Base-by-base conservation (phyloP, 1,140 invertebrate species). In the Eumaeus atala region DNA sequence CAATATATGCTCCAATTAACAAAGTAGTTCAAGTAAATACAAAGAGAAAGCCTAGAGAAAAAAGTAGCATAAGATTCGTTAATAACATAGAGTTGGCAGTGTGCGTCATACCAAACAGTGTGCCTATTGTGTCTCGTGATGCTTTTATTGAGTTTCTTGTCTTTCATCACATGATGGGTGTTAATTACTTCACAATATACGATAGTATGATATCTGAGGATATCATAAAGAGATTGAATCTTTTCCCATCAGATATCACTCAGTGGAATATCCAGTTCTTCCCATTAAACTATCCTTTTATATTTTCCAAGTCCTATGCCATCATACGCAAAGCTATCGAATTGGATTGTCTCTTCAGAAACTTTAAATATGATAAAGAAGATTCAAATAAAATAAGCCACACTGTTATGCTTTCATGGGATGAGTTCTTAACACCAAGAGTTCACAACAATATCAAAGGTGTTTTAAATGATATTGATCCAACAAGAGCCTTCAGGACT, bases 381-480 rank as follows among this genome's bases (percentile, higher is more conserved):
- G 83, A 87, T 12, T 36, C 66, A 6, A 66, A 77, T 48, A 87
- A 85, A 70, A 88, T 88, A 7, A 89, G 86, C 60, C 90, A 91
- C 77, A 83, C 88, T 8, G 68, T 87, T 40, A 81, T 89, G 1
- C 66, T 93, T 9, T 87, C 90, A 0, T 91, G 91, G 89, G 89
- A 92, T 65, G 91, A 94, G 61, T 93, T 90, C 58, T 72, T 93
- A 36, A 88, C 91, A 9, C 89, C 91, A 1, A 88, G 88, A 52
- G 87, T 89, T 44, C 88, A 91, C 67, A 87, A 82, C 54, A 85
- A 79, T 36, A 55, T 88, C 4, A 87, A 85, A 56, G 76, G 73
- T 47, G 66, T 87, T 16, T 53, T 88, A 38, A 70, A 71, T 54
- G 75, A 85, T 47, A 80, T 82, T 64, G 86, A 88, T 61, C 75